Base-by-base conservation (phyloP, 2,888 invertebrate species). In the Tachina grossa region DNA sequence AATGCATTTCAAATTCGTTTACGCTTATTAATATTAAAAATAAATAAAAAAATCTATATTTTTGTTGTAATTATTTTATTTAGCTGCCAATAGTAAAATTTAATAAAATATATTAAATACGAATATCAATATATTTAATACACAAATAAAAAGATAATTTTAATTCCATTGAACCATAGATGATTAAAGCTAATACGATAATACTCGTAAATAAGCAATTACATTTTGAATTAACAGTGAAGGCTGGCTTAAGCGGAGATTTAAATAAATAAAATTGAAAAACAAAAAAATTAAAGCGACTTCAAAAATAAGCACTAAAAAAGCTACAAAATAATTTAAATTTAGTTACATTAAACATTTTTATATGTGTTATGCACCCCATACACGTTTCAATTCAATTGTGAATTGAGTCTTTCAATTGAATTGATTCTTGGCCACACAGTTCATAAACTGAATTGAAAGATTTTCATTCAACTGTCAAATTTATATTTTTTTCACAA, bases 141-240 rank as follows among this genome's bases (percentile, higher is more conserved):
- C 57, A 69, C n/a, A 49, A 51, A 74, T 63, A 65, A 63, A 14
- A 45, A 45, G 39, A 83, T 77, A 65, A 77, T 72, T 83, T 66
- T 1, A 63, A 69, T 55, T 55, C 53, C 65, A 84, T 39, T 79
- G 83, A 79, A 79, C 79, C 79, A 11, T 65, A n/a, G 19, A 63
- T 31, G 63, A 75, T 51, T 75, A 75, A 55, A 51, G 31, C 63
- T 55, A 59, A 74, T 22, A 45, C 19, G 11, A 68, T 59, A 49
- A 43, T 72, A n/a, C n/a, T n/a, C n/a, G n/a, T n/a, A 77, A 71
- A 69, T 16, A 76, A 61, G 1, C 43, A 72, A 14, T 65, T 47
- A 43, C 9, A 31, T 57, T 66, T 61, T 11, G 14, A n/a, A 16
- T 49, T 51, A 2, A 53, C 16, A 71, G 71, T 61, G 14, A 16